phyloP scores from a whole-genome alignment of 2,113 vertebrate species.

The Tyto alba region DNA sequence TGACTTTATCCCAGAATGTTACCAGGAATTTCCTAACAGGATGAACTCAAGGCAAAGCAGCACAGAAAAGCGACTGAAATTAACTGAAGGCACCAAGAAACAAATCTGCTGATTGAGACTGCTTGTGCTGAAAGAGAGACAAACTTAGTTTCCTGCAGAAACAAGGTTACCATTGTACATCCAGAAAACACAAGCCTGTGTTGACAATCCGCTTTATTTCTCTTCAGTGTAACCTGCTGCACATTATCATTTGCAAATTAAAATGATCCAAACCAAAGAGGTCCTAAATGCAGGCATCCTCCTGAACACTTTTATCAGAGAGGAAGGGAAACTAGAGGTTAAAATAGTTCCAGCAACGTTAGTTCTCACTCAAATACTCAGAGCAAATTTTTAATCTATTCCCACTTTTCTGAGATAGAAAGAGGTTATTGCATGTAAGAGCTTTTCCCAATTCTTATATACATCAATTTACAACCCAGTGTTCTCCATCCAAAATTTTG shows the following conservation, averaged over 20 bases:
- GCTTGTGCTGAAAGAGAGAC: neutral
- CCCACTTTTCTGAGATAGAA: neutral
- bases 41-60: neutral
- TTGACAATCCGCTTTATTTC: neutral
- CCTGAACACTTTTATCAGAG: neutral
- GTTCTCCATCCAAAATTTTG: neutral
- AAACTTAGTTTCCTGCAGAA: neutral
- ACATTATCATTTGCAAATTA: neutral
- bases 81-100: neutral
- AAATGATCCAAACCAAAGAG: neutral
- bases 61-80: neutral
- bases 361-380: neutral
- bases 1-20: neutral
- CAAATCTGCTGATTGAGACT: neutral
- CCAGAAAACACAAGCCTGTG: neutral
- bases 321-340: neutral
- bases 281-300: neutral
- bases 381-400: neutral
- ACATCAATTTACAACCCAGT: neutral
- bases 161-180: neutral
- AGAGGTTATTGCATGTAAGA: neutral
- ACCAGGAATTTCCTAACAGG: neutral
- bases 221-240: neutral
- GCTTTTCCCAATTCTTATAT: neutral
- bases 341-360: neutral